phyloP scores from a whole-genome alignment of 2,113 vertebrate genomes.

The Calyptommatus sinebrachiatus region DNA sequence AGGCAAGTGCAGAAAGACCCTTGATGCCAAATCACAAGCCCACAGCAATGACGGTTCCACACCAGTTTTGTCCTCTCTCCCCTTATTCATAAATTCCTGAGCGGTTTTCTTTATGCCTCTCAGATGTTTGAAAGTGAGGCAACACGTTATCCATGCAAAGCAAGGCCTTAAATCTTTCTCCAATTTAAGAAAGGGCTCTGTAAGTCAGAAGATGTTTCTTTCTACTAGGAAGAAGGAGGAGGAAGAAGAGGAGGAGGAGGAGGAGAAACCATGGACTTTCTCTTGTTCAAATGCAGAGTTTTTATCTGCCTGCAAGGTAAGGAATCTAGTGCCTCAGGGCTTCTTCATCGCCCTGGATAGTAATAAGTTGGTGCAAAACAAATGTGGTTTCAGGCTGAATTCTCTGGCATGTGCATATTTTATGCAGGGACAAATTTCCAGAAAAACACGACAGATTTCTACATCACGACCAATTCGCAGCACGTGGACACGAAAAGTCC shows the following conservation, averaged over 20 bases:
- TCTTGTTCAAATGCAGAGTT: neutral
- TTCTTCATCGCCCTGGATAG: neutral
- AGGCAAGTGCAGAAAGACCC: no score
- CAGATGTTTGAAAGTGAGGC: neutral
- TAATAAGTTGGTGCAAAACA: rapidly evolving
- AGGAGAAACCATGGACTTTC: neutral
- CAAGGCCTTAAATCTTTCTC: neutral
- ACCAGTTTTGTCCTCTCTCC: no score
- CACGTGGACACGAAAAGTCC: no score
- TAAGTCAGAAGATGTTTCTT: neutral
- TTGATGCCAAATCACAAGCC: no score
- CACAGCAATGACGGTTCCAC: no score
- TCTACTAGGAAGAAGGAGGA: no score
- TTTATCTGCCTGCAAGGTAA: constrained; percentile 27
- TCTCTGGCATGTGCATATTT: neutral
- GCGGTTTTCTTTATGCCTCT: no score
- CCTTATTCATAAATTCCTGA: no score
- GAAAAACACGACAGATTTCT: neutral
- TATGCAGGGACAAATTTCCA: neutral
- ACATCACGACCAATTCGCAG: no score
- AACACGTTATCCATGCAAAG: no score
- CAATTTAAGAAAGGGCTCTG: neutral
- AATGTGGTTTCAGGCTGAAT: neutral
- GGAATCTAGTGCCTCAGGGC: constrained; percentile 16
- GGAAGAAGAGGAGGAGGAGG: no score